Percentiles rank a stretch among this genome's conserved stretches.
phyloP scores from a whole-genome alignment of 2,113 vertebrate genomes.

The Ardeotis arabs region DNA sequence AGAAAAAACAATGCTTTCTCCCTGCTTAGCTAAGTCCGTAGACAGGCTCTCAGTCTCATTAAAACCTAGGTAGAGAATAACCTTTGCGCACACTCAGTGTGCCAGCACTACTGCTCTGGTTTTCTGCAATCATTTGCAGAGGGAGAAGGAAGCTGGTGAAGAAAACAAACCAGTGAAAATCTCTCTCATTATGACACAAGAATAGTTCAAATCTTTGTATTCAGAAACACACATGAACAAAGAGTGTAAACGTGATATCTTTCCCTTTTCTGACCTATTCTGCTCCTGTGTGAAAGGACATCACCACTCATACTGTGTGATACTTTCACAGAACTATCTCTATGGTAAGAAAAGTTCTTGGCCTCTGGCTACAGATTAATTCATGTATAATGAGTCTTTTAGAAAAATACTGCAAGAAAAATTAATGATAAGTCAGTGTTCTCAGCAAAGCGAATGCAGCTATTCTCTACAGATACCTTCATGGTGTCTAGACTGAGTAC shows the following conservation, averaged over 20 bases:
- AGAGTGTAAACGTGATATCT: rapidly evolving
- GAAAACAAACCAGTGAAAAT: not conserved
- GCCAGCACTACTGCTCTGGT: not conserved
- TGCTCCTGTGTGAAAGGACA: not conserved
- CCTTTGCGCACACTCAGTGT: not conserved
- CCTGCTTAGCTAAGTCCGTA: not conserved
- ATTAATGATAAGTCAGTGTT: not conserved
- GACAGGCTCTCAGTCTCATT: not conserved
- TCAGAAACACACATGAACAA: not conserved
- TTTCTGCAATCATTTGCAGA: not conserved
- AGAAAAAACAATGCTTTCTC: not conserved
- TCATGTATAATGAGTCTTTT: not conserved
- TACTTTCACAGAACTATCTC: not conserved
- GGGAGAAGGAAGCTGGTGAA: not conserved
- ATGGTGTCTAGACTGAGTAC: not conserved
- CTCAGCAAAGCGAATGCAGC: not conserved
- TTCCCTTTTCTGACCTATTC: not conserved
- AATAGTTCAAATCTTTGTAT: not conserved
- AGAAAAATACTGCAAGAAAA: not conserved
- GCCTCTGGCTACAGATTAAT: not conserved
- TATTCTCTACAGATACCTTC: not conserved
- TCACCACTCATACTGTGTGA: not conserved
- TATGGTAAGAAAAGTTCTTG: not conserved
- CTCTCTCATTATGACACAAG: not conserved
- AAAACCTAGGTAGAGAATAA: not conserved